Conservation (phyloP, 1,140 invertebrate species). For the Sminthurinus signatus region DNA sequence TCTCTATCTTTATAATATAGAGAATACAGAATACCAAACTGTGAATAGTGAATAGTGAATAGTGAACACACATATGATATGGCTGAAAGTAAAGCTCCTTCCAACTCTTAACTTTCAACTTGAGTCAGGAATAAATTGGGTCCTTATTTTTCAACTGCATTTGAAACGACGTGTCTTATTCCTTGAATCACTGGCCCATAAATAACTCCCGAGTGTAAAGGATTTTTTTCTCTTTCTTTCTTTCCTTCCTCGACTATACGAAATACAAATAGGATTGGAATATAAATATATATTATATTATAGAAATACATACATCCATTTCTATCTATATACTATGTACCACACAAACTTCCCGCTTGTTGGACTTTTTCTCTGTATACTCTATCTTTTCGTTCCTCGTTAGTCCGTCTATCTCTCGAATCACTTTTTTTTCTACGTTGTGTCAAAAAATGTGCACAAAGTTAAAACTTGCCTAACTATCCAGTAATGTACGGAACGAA, state of each 20-base stretch:
- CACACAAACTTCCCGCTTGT: no score
- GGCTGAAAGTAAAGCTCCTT: no score
- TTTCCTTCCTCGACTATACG: no score
- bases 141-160: slow-evolving; percentile 39
- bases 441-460: slow-evolving; percentile 11
- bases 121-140: slow-evolving; percentile 25
- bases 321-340: no score
- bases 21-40: no score
- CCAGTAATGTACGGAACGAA: not conserved
- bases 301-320: no score
- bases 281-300: no score
- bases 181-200: slow-evolving; percentile 38
- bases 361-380: no score
- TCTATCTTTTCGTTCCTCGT: slow-evolving; percentile 9
- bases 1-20: no score
- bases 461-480: slow-evolving; percentile 2
- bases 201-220: slow-evolving; percentile 25
- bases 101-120: not conserved
- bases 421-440: not conserved
- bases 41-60: no score
- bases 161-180: slow-evolving; percentile 40
- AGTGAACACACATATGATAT: no score
- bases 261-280: no score
- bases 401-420: slow-evolving; percentile 3
- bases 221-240: slow-evolving; percentile 22